A percentile compares a stretch with the other conserved stretches of the same genome.
Evolutionary conservation across 2,888 invertebrate species (phyloP).

Genomic region (Heliconius hortense): DNA sequence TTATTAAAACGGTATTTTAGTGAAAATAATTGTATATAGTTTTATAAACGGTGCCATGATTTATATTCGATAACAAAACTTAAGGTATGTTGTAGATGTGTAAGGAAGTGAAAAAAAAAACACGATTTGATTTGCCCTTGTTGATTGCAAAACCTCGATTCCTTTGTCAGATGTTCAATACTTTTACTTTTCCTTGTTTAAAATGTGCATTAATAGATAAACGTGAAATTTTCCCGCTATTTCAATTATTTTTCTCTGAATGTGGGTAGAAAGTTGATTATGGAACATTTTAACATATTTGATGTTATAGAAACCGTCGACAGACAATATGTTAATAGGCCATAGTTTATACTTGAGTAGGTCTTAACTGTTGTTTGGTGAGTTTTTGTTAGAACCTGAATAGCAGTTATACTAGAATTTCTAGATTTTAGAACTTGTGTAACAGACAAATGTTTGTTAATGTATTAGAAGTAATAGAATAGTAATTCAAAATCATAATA

Average conservation of each 20-base stretch:
- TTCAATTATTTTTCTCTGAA: conserved; percentile 49
- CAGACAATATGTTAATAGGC: conserved; percentile 55
- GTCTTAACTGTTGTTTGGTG: conserved; percentile 52
- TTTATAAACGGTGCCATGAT: conserved; percentile 64
- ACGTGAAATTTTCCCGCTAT: conserved; percentile 55
- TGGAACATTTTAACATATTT: conserved; percentile 26
- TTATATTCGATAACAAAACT: conserved; percentile 51
- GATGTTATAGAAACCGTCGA: conserved; percentile 37
- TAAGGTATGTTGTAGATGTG: conserved; percentile 51
- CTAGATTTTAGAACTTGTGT: conserved; percentile 47
- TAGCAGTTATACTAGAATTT: conserved; percentile 56
- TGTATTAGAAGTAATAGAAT: neutral
- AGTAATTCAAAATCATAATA: too few species aligned
- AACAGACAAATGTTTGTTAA: conserved; percentile 27
- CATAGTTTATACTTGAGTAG: conserved; percentile 61
- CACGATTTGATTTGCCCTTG: conserved; percentile 75
- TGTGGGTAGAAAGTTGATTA: conserved; percentile 51
- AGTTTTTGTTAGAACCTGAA: conserved; percentile 49
- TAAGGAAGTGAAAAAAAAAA: conserved; percentile 57
- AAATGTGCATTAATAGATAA: conserved; percentile 45
- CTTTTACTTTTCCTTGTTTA: conserved; percentile 73
- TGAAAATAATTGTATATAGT: conserved; percentile 54
- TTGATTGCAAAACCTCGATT: conserved; percentile 69
- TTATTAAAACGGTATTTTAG: conserved; percentile 61
- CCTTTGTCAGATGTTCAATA: conserved; percentile 69